Conservation (phyloP, 1,140 invertebrate genomes). For the Tribolium castaneum region DNA sequence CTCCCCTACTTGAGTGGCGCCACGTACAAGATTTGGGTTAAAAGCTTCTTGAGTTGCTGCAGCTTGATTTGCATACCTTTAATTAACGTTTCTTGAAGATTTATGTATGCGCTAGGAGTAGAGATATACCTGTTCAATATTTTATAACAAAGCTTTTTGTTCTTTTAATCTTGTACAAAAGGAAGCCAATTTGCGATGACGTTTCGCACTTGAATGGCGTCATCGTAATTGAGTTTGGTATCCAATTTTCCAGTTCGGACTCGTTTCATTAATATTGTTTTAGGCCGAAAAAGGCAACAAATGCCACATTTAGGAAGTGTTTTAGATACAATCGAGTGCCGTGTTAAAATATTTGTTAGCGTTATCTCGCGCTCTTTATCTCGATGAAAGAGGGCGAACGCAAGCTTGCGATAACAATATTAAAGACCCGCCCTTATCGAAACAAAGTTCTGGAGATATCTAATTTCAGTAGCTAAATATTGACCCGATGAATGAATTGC, state of each 20-base stretch:
- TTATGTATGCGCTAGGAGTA: not conserved
- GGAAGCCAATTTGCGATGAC: not conserved
- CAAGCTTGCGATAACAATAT: slow-evolving; percentile 27
- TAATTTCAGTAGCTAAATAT: slow-evolving; percentile 42
- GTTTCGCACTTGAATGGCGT: slow-evolving; percentile 6
- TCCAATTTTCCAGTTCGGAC: slow-evolving; percentile 20
- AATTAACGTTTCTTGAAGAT: slow-evolving; percentile 8
- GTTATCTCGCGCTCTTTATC: slow-evolving; percentile 26
- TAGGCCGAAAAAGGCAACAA: slow-evolving; percentile 30
- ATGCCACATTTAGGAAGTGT: slow-evolving; percentile 33
- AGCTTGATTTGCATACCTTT: slow-evolving; percentile 22
- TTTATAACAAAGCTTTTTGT: not conserved
- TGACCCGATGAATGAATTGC: slow-evolving; percentile 39
- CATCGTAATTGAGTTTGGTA: slow-evolving; percentile 31
- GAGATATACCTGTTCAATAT: not conserved
- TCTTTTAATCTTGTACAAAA: not conserved
- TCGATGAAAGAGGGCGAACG: slow-evolving; percentile 22
- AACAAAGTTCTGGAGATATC: slow-evolving; percentile 32
- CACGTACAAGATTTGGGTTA: slow-evolving; percentile 11
- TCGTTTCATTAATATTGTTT: slow-evolving; percentile 36
- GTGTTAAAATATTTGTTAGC: slow-evolving; percentile 36
- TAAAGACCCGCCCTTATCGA: not conserved
- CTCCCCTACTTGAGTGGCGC: not conserved
- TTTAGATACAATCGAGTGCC: slow-evolving; percentile 35
- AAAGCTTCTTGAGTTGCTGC: slow-evolving; percentile 14